Percentiles rank a stretch among this genome's conserved stretches.
Conservation (phyloP, 2,797 vertebrate genomes). For the Notolabrus celidotus region DNA sequence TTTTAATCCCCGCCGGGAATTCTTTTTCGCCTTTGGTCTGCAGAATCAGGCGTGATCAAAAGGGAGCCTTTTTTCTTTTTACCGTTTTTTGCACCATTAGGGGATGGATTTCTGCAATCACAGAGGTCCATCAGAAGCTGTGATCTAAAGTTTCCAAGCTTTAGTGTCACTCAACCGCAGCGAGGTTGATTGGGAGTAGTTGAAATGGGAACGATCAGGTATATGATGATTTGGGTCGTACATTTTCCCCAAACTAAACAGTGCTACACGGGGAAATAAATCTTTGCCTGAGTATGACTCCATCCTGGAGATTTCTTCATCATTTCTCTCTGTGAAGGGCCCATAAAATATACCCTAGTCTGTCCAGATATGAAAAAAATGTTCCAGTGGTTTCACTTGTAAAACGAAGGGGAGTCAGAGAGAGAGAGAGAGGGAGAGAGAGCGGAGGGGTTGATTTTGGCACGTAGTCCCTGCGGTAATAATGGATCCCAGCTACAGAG, state of each 20-base stretch:
- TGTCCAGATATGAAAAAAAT: conserved; percentile 59
- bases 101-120: conserved; percentile 47
- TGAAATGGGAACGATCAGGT: conserved; percentile 56
- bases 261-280: conserved; percentile 50
- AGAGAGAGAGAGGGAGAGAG: conserved; percentile 57
- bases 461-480: conserved; percentile 70
- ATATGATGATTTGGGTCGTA: conserved; percentile 23
- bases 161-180: conserved; percentile 31
- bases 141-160: conserved; percentile 64
- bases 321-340: conserved; percentile 55
- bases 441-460: conserved; percentile 78
- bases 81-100: not conserved
- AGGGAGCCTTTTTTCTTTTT: conserved; percentile 41
- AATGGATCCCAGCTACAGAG: conserved; percentile 80
- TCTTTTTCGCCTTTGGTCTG: conserved; percentile 38
- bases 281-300: conserved; percentile 54
- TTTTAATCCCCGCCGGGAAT: conserved; percentile 39
- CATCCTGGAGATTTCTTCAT: conserved; percentile 67
- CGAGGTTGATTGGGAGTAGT: conserved; percentile 52
- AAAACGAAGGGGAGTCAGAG: conserved; percentile 66
- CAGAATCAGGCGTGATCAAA: conserved; percentile 56
- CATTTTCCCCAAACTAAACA: conserved; percentile 44
- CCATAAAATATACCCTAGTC: conserved; percentile 71
- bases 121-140: conserved; percentile 44
- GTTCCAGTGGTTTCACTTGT: conserved; percentile 79